These are phyloP conservation scores for Epizoanthus rinbou DNA, from an alignment of 92 coral and sea anemone species.

Conservation along the genomic window DNA sequence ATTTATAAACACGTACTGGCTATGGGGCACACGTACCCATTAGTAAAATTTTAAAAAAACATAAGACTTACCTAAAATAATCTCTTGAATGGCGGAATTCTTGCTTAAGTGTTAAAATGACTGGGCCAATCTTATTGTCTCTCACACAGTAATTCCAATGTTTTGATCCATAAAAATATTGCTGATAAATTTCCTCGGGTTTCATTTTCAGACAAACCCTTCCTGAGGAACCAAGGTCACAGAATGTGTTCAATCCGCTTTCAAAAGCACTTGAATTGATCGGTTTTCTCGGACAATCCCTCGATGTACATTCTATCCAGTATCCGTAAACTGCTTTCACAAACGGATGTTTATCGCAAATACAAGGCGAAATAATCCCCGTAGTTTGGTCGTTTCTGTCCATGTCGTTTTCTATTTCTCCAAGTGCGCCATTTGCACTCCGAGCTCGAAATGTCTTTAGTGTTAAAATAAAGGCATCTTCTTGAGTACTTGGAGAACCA, in stretches of 20 bases:
- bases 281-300: conserved; percentile 57
- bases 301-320: conserved; percentile 69
- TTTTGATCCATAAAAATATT: conserved; percentile 89
- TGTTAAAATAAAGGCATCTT: conserved; percentile 11
- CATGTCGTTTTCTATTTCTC: not conserved
- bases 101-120: conserved; percentile 79
- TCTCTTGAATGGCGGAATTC: conserved; percentile 85
- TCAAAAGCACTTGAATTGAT: conserved; percentile 49
- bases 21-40: too few relatives aligned
- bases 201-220: conserved; percentile 44
- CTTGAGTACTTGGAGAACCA: conserved; percentile 15
- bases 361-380: conserved; percentile 13
- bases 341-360: conserved; percentile 61
- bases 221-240: conserved; percentile 62
- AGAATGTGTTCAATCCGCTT: conserved; percentile 49
- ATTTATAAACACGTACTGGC: too few relatives aligned
- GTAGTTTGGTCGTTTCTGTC: not conserved
- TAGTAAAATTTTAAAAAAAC: not conserved
- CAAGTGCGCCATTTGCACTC: not conserved
- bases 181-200: conserved; percentile 80
- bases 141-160: conserved; percentile 89
- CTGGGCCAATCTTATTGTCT: conserved; percentile 81
- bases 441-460: conserved; percentile 30
- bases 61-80: conserved; percentile 67
- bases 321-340: conserved; percentile 60